Percentiles rank a stretch among this genome's conserved stretches.
These are phyloP conservation scores for Synaphobranchus kaupii DNA, from an alignment of 2,797 vertebrate species.

Conservation along the genomic window DNA sequence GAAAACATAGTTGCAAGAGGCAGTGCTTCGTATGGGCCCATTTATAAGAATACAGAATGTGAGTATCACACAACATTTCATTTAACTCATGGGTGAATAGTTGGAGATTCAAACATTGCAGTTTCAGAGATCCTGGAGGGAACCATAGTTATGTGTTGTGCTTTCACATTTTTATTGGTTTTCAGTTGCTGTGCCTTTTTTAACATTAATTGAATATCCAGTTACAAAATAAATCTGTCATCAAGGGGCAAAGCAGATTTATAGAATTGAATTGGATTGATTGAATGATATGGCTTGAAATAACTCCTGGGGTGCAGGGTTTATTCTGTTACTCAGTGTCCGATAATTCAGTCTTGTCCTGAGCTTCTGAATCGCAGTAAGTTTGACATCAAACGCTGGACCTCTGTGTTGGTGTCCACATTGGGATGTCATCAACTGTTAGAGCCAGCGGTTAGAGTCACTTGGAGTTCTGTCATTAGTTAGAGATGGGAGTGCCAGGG, in stretches of 20 bases:
- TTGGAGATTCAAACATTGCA: not conserved
- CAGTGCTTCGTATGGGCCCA: constrained; percentile 65
- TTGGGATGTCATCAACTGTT: too few relatives aligned
- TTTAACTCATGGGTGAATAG: not conserved
- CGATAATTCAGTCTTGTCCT: not conserved
- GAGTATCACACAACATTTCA: constrained; percentile 35
- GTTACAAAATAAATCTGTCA: not conserved
- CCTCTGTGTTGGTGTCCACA: too few relatives aligned
- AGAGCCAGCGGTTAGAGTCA: too few relatives aligned
- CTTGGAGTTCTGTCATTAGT: too few relatives aligned
- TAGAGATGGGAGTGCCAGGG: too few relatives aligned
- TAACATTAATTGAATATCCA: not conserved
- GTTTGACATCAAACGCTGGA: not conserved
- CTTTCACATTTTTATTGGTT: not conserved
- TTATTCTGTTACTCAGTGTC: not conserved
- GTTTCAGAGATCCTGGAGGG: not conserved
- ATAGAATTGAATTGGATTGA: not conserved
- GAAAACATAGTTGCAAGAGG: constrained; percentile 53
- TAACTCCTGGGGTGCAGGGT: not conserved
- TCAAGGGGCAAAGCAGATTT: not conserved
- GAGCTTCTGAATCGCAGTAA: not conserved
- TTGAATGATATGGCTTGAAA: not conserved
- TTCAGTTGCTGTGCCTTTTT: not conserved
- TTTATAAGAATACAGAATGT: constrained; percentile 56
- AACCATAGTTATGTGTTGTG: not conserved